Evolutionary conservation across 2,797 vertebrate genomes (phyloP).

Genomic region (Rhinophrynus dorsalis): DNA sequence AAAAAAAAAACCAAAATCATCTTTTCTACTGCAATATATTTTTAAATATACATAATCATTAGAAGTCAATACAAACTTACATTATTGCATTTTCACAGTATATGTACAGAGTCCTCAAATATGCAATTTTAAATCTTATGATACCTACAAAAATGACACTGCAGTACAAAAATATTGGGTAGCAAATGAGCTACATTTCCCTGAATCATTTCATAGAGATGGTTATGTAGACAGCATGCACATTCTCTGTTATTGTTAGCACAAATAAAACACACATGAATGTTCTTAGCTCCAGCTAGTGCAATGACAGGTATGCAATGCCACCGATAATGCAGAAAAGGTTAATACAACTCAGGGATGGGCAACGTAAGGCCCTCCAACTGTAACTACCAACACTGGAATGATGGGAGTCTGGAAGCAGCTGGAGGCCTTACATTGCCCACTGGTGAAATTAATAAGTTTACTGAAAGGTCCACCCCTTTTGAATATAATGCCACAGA

Average conservation of each 20-base stretch:
- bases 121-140: background rate
- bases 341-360: too few species aligned
- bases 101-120: conserved; percentile 30
- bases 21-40: conserved; percentile 28
- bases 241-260: background rate
- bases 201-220: conserved; percentile 23
- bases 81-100: conserved; percentile 36
- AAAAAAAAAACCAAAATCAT: too few species aligned
- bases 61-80: conserved; percentile 19
- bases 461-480: too few species aligned
- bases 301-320: conserved; percentile 10
- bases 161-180: conserved; percentile 27
- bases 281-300: background rate
- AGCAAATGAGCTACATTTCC: conserved; percentile 6
- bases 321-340: background rate
- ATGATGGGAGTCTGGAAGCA: too few species aligned
- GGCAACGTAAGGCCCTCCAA: too few species aligned
- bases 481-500: too few species aligned
- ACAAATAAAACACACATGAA: conserved; percentile 14
- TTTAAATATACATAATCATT: conserved; percentile 33
- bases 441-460: too few species aligned
- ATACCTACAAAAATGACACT: conserved; percentile 15
- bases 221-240: conserved; percentile 20
- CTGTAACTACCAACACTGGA: too few species aligned
- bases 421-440: too few species aligned